Base-by-base conservation (phyloP, 2,797 vertebrate genomes). In the Dendrocincla fuliginosa region DNA sequence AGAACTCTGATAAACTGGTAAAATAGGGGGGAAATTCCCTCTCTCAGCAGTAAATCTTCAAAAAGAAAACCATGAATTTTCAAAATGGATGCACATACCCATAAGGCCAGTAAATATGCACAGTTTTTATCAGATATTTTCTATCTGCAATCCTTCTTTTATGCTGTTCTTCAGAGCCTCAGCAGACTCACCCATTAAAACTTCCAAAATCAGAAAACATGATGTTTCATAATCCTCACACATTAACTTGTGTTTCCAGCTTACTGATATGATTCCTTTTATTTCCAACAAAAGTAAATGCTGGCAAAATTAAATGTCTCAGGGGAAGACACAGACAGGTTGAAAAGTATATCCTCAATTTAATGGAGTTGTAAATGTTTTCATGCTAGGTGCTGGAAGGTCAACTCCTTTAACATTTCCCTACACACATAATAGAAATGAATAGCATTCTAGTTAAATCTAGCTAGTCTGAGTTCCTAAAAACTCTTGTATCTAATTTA, bases 321-420 rank as follows among this genome's bases (percentile, higher is more conserved):
- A 1, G 27, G 85, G 73, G 65, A 87, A 74, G 53, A 42, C 19
- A 42, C 5, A 47, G 42, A 42, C 17, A 65, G 32, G 39, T 52
- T 76, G 69, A 94, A 90, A 85, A 27, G 49, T 16, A 59, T 41
- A 50, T 65, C 50, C 61, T 90, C 61, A 71, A 14, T 91, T 93
- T 94, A 86, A 88, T 49, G 37, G 83, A 65, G 47, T 41, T 93
- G 56, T 80, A 93, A 87, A 92, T 53, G 82, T 71, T 91, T 65
- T 84, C 52, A 56, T 35, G 55, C n/a, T 46, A 82, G 42, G 41
- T 5, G 42, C 46, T 24, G 28, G 50, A 87, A 91, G 83, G 83
- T 86, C 87, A 95, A 85, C 22, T 89, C 89, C 59, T 87, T 84
- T 69, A 94, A 73, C 50, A 53, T 78, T 93, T 85, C 19, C 56